Evolutionary conservation across 2,113 vertebrate genomes (phyloP), one percentile per base, ranked within the genome.

Genomic region (Chroicocephalus ridibundus): DNA sequence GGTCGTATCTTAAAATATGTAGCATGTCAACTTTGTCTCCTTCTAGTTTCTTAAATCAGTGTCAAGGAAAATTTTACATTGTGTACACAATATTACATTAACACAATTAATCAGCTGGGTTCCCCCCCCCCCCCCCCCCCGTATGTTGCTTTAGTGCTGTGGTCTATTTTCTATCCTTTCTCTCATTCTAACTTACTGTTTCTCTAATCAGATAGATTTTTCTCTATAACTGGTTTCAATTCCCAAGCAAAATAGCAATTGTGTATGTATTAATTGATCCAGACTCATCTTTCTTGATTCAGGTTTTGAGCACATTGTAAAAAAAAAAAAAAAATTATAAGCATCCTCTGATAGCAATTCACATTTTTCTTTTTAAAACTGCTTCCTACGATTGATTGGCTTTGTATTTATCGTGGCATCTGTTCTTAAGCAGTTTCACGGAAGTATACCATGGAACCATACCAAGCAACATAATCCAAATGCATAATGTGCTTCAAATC

Each of bases 401-500:
- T 69, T 61, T 54, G 5, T 38, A 71, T 85, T 79, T 80, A 57
- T 64, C n/a, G 36, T 2, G 10, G 17, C 54, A 82, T 32, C 74
- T 72, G 22, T 57, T 91, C 38, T 20, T 64, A 27, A 76, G 44
- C 47, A 62, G 38, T 40, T 94, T 88, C n/a, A 81, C 0, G 34
- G 18, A 78, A 82, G 57, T 13, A 32, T 6, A 58, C 9, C 21
- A 18, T 6, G n/a, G n/a, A n/a, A n/a, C n/a, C n/a, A n/a, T n/a
- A n/a, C n/a, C n/a, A n/a, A 90, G 55, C 36, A 54, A 69, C 21
- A 16, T 22, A 90, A 80, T 38, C 19, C 38, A 40, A 76, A 77
- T 27, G 2, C 87, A 40, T 25, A 60, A 61, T 0, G 0, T 6
- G 11, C 19, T 20, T 77, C 46, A 54, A 80, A 77, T 55, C 34